Conservation (phyloP, 2,113 vertebrate genomes). For the Formicarius rufipectus region DNA sequence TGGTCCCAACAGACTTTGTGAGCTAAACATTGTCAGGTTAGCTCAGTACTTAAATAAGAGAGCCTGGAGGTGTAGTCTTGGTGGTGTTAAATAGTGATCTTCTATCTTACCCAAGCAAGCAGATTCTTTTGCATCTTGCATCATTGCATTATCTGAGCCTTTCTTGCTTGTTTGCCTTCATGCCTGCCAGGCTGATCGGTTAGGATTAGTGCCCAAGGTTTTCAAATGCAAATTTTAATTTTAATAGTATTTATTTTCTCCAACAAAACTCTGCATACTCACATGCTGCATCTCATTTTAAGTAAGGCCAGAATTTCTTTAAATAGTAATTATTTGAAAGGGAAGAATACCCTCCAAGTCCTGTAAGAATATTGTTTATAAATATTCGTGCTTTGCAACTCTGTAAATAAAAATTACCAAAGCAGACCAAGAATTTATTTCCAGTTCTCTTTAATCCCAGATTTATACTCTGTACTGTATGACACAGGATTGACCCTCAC, state of each 20-base stretch:
- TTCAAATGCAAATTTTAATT: neutral
- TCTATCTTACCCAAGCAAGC: constrained; percentile 9
- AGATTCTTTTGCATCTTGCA: constrained; percentile 14
- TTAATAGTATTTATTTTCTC: constrained; percentile 33
- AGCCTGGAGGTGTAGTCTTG: constrained; percentile 15
- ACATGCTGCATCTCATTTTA: constrained; percentile 2
- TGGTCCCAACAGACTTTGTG: constrained; percentile 7
- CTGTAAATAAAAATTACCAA: neutral
- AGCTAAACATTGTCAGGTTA: neutral
- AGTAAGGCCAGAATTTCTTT: constrained; percentile 37
- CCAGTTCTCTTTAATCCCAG: neutral
- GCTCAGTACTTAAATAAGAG: constrained; percentile 19
- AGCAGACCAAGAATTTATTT: constrained; percentile 11
- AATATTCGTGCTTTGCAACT: constrained; percentile 11
- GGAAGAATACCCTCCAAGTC: neutral
- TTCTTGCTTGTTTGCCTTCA: neutral
- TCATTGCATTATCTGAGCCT: neutral
- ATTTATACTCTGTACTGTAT: neutral
- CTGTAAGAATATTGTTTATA: constrained; percentile 29
- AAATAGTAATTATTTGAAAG: constrained; percentile 43
- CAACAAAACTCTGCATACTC: neutral
- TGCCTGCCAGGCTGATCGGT: neutral
- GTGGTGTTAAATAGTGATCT: neutral
- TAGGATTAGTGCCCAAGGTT: neutral
- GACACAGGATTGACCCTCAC: neutral